A percentile compares a stretch with the other conserved stretches of the same genome.
Conservation (phyloP, 2,113 vertebrate species). For the Ibidorhyncha struthersii region DNA sequence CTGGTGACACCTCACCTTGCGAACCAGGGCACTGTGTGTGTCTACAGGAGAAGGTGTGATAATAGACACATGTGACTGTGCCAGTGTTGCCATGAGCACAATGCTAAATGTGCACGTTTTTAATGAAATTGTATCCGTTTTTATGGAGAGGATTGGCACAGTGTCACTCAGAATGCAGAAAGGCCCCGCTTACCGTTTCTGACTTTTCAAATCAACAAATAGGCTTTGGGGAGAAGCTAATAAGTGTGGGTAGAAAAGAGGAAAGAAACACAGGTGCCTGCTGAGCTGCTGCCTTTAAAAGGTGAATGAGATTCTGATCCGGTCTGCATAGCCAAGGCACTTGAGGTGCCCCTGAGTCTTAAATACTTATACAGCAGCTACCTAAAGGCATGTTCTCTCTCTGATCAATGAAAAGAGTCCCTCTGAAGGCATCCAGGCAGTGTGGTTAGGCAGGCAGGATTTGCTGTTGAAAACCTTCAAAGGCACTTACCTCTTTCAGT, state of each 20-base stretch:
- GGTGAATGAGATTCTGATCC: background rate
- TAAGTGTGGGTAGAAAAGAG: background rate
- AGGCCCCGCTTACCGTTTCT: background rate
- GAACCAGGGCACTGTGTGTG: background rate
- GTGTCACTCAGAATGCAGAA: background rate
- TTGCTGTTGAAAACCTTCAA: background rate
- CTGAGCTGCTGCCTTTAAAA: background rate
- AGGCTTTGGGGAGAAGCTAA: background rate
- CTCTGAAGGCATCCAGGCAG: background rate
- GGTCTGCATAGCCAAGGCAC: background rate
- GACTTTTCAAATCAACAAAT: background rate
- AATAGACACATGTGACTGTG: background rate
- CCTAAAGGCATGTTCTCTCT: background rate
- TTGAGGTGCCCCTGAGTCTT: background rate
- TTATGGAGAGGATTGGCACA: background rate
- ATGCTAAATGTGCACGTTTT: background rate
- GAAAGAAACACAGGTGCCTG: background rate
- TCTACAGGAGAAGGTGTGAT: background rate
- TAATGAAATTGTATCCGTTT: rapidly evolving
- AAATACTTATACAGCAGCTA: background rate
- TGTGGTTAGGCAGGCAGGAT: background rate
- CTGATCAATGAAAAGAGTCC: background rate
- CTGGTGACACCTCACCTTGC: background rate
- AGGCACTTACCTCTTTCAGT: background rate
- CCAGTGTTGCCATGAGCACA: background rate